phyloP scores from a whole-genome alignment of 2,797 vertebrate species.

The Falco biarmicus region DNA sequence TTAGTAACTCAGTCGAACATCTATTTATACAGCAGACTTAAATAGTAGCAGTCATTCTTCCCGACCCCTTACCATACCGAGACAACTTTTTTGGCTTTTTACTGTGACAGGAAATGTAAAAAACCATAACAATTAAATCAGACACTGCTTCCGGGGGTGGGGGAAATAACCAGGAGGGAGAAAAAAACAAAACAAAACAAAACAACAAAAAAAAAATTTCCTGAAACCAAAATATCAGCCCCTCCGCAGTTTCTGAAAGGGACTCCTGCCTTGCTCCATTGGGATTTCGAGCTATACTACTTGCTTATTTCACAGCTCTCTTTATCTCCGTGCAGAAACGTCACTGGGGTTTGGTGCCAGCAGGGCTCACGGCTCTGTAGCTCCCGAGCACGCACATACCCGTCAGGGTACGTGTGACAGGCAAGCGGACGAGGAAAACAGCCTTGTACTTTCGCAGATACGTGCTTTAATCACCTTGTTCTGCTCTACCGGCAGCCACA shows the following conservation, averaged over 20 bases:
- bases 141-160: not conserved
- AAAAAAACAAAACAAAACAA: not conserved
- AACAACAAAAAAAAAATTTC: not conserved
- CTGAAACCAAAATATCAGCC: not conserved
- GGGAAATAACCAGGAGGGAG: too few relatives aligned
- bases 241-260: not conserved
- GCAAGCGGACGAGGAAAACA: not conserved
- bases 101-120: not conserved
- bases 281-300: not conserved
- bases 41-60: not conserved
- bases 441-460: not conserved
- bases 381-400: not conserved
- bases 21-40: not conserved
- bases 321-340: not conserved
- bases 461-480: not conserved
- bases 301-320: not conserved
- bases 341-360: too few relatives aligned
- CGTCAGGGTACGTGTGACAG: too few relatives aligned
- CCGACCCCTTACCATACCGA: not conserved
- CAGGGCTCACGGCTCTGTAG: not conserved
- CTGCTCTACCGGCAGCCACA: not conserved
- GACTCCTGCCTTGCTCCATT: accelerated
- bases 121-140: accelerated
- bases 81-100: not conserved
- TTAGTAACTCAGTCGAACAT: not conserved